Evolutionary conservation across 1,140 invertebrate species (phyloP), one percentile per base, ranked within the genome.

Genomic region (Drosophila murphyi): DNA sequence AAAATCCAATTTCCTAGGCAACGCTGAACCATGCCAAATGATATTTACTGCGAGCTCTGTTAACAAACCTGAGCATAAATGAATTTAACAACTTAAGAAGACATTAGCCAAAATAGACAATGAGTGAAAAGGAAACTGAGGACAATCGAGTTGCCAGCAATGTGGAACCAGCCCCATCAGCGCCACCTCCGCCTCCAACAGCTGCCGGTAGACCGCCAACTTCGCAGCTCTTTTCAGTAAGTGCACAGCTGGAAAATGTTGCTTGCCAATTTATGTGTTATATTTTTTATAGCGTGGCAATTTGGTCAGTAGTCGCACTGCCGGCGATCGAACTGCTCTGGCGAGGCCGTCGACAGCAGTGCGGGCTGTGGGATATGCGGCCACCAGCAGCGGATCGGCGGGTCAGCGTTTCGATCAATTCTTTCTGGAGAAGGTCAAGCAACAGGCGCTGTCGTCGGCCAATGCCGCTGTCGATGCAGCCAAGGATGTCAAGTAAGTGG

Each of bases 321-420:
- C 67, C n/a, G 87, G 77, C 3, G 90, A 92, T 35, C 92, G 86
- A 52, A 73, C 79, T 0, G 72, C 78, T 37, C 63, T 76, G 87
- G 93, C 94, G 41, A 94, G 98, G 67, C 98, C 98, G 6, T 98
- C 99, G 94, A 99, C 98, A 7, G 98, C 98, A 28, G 97, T 99
- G n/a, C 94, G 97, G 64, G 98, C 97, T 7, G 98, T 97, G 45
- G 98, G 98, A 3, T 99, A 98, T 92, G 98, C 97, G 3, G 97
- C 97, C 28, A 95, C 95, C 68, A 93, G 93, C 50, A 79, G 76
- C 45, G 80, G 74, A 4, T 90, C 88, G 20, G 75, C 86, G 37
- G 93, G 92, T 71, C 94, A 94, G 80, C 94, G 94, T 8, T 97
- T 97, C 93, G 97, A 98, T 93, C 96, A 97, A 31, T 88, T 92